Conservation (phyloP, 2,113 vertebrate genomes). For the Urocynchramus pylzowi region DNA sequence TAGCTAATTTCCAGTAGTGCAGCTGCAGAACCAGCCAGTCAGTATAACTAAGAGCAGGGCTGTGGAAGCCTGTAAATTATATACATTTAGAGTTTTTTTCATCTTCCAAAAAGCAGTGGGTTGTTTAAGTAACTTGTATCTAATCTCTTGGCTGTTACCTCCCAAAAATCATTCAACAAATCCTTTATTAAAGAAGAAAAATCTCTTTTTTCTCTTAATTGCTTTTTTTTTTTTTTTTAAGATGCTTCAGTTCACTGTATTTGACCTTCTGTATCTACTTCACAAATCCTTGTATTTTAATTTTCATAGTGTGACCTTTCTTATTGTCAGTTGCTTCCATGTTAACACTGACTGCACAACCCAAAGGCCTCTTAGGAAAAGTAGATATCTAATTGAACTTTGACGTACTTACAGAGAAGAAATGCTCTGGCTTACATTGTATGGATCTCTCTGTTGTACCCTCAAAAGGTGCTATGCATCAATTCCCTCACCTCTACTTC, state of each 20-base stretch:
- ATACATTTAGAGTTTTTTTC: not conserved
- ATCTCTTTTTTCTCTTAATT: not conserved
- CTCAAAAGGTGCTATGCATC: not conserved
- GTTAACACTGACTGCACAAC: not conserved
- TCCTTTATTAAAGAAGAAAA: not conserved
- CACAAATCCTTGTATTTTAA: not conserved
- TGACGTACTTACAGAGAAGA: not conserved
- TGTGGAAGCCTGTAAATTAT: not conserved
- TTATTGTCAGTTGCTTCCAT: not conserved
- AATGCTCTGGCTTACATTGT: not conserved
- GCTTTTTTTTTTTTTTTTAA: not conserved
- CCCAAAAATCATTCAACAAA: not conserved
- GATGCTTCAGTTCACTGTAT: not conserved
- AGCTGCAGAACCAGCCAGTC: not conserved
- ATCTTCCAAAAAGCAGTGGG: not conserved
- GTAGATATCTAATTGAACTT: not conserved
- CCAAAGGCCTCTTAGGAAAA: not conserved
- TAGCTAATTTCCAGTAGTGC: not conserved
- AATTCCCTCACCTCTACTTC: not conserved
- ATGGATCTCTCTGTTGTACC: not conserved
- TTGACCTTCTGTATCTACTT: slow-evolving; percentile 11
- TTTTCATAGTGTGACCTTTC: slow-evolving; percentile 31
- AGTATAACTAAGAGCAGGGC: not conserved
- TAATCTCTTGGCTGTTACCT: not conserved
- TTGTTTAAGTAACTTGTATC: not conserved